phyloP scores from a whole-genome alignment of 2,113 vertebrate genomes.

The Scatophagus argus region DNA sequence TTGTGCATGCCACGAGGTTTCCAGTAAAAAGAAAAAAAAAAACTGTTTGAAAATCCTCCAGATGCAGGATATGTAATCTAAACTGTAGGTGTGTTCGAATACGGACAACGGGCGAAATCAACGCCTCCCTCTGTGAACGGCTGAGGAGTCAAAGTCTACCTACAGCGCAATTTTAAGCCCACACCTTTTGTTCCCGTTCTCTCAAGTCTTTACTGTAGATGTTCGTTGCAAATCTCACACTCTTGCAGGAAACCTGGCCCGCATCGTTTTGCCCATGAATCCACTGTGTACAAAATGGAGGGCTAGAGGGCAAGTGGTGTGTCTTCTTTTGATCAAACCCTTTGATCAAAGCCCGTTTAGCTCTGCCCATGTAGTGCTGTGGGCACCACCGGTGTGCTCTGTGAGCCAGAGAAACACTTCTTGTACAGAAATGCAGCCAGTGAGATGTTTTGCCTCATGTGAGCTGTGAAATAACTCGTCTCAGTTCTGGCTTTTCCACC shows the following conservation, averaged over 20 bases:
- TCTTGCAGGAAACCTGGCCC: slow-evolving; percentile 74
- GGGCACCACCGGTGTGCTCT: slow-evolving; percentile 79
- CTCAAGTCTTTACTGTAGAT: slow-evolving; percentile 63
- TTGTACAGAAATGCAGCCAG: slow-evolving; percentile 60
- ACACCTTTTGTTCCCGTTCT: slow-evolving; percentile 68
- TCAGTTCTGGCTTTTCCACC: slow-evolving; percentile 14
- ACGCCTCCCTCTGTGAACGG: slow-evolving; percentile 44
- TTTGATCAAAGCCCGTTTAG: slow-evolving; percentile 85
- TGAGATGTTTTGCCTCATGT: slow-evolving; percentile 58
- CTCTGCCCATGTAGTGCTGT: slow-evolving; percentile 84
- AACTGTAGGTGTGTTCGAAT: slow-evolving; percentile 52
- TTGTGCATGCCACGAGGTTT: neutral
- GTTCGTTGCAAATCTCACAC: slow-evolving; percentile 67
- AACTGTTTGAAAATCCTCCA: neutral
- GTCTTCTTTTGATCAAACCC: slow-evolving; percentile 82
- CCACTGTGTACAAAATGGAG: slow-evolving; percentile 80
- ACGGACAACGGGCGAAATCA: slow-evolving; percentile 42
- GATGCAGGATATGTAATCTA: slow-evolving; percentile 24
- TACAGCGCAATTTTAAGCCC: slow-evolving; percentile 70
- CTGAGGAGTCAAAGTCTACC: slow-evolving; percentile 60
- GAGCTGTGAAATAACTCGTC: slow-evolving; percentile 38
- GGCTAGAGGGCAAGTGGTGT: slow-evolving; percentile 81
- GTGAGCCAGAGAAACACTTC: slow-evolving; percentile 66
- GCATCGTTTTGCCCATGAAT: slow-evolving; percentile 73
- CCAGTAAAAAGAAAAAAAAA: neutral